Percentiles rank a stretch among this genome's conserved stretches.
These are phyloP conservation scores for Drosophila dives DNA, from an alignment of 2,888 invertebrate genomes.

Conservation along the genomic window DNA sequence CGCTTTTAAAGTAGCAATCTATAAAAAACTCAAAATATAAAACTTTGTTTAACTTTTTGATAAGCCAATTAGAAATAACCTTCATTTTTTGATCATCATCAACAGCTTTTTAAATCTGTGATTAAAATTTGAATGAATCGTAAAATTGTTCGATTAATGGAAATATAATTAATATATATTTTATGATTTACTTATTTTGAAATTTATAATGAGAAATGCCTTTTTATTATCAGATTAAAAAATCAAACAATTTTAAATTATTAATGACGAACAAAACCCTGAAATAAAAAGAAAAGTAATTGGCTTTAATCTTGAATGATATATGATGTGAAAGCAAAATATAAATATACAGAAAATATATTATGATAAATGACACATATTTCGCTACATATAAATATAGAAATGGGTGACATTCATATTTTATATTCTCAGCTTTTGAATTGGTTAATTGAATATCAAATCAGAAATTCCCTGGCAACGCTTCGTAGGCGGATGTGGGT, in stretches of 20 bases:
- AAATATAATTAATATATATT: neutral
- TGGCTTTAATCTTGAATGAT: neutral
- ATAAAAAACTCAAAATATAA: neutral
- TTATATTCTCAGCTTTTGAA: neutral
- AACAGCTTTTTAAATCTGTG: neutral
- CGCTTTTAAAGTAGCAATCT: neutral
- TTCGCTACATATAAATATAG: neutral
- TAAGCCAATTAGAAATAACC: neutral
- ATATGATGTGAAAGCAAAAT: neutral
- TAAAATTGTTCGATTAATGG: neutral
- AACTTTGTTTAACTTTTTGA: neutral
- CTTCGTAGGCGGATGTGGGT: conserved; percentile 63
- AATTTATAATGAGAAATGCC: neutral
- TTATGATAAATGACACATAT: neutral
- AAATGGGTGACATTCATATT: neutral
- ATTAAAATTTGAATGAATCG: neutral
- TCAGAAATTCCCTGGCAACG: conserved; percentile 38
- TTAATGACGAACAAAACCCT: no score
- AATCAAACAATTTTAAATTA: no score
- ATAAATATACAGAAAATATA: neutral
- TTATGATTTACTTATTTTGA: neutral
- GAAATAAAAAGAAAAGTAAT: neutral
- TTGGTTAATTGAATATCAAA: neutral
- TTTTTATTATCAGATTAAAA: no score
- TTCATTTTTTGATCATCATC: neutral